phyloP scores from a whole-genome alignment of 1,140 invertebrate species.

The Musca vetustissima region DNA sequence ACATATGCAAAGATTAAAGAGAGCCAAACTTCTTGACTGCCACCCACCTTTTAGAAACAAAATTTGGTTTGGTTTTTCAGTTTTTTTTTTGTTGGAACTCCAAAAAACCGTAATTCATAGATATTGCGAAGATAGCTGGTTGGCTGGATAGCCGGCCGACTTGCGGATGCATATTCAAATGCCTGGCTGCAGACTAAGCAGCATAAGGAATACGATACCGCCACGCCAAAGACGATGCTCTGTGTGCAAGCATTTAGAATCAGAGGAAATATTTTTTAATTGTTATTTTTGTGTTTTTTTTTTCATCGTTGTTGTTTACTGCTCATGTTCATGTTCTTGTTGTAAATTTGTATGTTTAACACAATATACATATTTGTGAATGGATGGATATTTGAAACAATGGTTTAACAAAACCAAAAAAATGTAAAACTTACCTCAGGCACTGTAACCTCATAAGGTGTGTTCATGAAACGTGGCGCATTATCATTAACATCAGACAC shows the following conservation, averaged over 20 bases:
- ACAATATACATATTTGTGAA: background rate
- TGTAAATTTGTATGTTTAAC: constrained; percentile 12
- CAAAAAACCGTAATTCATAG: constrained; percentile 10
- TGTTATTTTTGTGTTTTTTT: background rate
- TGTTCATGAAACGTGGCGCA: constrained; percentile 75
- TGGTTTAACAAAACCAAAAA: background rate
- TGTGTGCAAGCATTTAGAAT: background rate
- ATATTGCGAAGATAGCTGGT: no score
- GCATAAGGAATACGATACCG: background rate
- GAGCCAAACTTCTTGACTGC: background rate
- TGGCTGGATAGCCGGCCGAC: no score
- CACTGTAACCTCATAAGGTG: constrained; percentile 79
- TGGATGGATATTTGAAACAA: background rate
- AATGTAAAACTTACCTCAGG: constrained; percentile 70
- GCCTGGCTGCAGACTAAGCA: background rate
- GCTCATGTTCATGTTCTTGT: background rate
- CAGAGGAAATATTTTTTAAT: constrained; percentile 13
- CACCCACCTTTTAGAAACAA: no score
- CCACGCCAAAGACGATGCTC: background rate
- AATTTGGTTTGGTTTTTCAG: no score
- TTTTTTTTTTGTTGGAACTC: no score
- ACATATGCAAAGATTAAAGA: constrained; percentile 14
- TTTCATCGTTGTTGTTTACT: no score
- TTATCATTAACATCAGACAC: constrained; percentile 92
- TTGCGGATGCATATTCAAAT: no score